These are phyloP conservation scores for Oligia strigilis DNA, from an alignment of 2,888 invertebrate genomes.

Conservation along the genomic window DNA sequence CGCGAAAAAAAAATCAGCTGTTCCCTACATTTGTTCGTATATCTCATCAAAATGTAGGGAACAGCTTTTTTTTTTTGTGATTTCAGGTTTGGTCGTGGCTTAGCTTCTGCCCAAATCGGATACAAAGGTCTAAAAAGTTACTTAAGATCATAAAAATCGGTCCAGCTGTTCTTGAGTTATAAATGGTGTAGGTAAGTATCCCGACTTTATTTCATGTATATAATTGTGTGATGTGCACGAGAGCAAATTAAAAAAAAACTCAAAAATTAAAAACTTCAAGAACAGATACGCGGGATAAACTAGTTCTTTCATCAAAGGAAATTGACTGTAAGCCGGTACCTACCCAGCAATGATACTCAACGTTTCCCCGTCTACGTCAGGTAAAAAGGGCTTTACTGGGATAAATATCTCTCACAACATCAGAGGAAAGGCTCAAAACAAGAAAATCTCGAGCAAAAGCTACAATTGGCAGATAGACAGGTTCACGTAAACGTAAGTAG, in stretches of 20 bases:
- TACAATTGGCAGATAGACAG: conserved; percentile 68
- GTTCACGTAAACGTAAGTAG: conserved; percentile 66
- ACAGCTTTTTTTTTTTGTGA: no score
- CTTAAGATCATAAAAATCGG: no score
- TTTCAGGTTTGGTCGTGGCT: no score
- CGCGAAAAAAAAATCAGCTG: no score
- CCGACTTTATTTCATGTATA: no score
- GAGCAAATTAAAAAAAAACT: neutral
- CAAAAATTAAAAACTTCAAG: neutral
- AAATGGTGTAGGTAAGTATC: no score
- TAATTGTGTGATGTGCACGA: neutral
- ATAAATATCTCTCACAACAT: conserved; percentile 62
- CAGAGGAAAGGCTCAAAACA: conserved; percentile 56
- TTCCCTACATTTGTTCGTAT: no score
- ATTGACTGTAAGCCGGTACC: conserved; percentile 25
- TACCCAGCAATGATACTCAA: conserved; percentile 23
- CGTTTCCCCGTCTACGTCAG: conserved; percentile 44
- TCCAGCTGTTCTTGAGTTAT: no score
- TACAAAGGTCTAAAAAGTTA: no score
- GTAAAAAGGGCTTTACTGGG: conserved; percentile 48
- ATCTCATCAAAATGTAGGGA: no score
- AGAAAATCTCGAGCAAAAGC: conserved; percentile 64
- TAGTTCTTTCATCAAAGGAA: conserved; percentile 35
- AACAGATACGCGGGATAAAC: neutral
- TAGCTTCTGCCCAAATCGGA: no score